Base-by-base conservation (phyloP, 2,797 vertebrate species). In the Mus minutoides region DNA sequence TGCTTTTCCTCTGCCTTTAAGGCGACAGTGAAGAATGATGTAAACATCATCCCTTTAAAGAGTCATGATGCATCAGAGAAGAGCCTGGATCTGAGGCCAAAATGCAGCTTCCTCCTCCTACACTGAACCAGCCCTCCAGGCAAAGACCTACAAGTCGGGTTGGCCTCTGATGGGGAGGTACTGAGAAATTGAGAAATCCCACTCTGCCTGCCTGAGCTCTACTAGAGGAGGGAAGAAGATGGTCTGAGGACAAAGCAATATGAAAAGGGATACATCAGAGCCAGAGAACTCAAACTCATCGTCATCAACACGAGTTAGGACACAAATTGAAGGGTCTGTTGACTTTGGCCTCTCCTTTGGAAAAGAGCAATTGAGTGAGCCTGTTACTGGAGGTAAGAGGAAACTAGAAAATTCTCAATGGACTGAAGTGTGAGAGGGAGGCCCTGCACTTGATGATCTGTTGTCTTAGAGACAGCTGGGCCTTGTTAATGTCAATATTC, bases 211-310 rank as follows among this genome's bases (percentile, higher is more conserved):
- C 34, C 9, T 46, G 58, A 19, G 40, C 11, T 10, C n/a, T 3
- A 22, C 58, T 26, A 9, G 6, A 76, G n/a, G 43, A 73, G 11
- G 29, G 22, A 24, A 34, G 10, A 1, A 13, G 31, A n/a, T 54
- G 13, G 26, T 0, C 8, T 3, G 12, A 86, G 4, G 43, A 56
- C 0, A 4, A n/a, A 26, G 9, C 12, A 2, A 21, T 2, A 6
- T 52, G 52, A 6, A 52, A 54, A 46, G 77, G 10, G 10, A 10
- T 29, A 6, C n/a, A 58, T 43, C 6, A 73, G 46, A 54, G 10
- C 24, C 49, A 37, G 62, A 49, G 16, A 90, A 31, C 54, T 31
- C 37, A 64, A 73, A 14, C 9, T 2, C 24, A 76, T 52, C 16
- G 58, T 58, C 67, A 14, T 34, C 60, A 19, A 26, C 12, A 46